Evolutionary conservation across 1,140 invertebrate species (phyloP).

Genomic region (Euwallacea similis): DNA sequence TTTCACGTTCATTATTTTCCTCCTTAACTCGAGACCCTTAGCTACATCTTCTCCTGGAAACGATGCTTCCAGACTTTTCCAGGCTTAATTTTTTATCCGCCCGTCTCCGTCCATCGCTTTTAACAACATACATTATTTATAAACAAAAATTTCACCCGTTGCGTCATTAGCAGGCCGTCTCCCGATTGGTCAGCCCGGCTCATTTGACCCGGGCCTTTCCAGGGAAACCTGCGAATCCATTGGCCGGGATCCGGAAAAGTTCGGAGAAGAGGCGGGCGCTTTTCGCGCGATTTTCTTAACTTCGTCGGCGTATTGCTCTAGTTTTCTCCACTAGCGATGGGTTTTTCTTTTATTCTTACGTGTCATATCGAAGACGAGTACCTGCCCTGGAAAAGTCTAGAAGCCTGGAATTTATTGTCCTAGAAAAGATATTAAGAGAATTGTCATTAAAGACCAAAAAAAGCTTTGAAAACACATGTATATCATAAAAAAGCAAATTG

Average conservation of each 20-base stretch:
- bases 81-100: constrained; percentile 37
- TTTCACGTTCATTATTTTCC: constrained; percentile 33
- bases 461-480: too few species aligned
- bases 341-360: constrained; percentile 29
- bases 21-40: constrained; percentile 33
- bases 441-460: background rate
- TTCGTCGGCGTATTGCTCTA: constrained; percentile 44
- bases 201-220: constrained; percentile 46
- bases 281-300: constrained; percentile 44
- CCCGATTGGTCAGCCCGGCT: constrained; percentile 44
- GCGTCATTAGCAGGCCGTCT: constrained; percentile 42
- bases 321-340: constrained; percentile 43
- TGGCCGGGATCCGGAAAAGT: constrained; percentile 40
- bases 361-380: constrained; percentile 16
- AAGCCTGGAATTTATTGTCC: constrained; percentile 19
- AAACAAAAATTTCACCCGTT: constrained; percentile 45
- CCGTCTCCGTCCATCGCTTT: constrained; percentile 39
- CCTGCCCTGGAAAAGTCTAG: constrained; percentile 21
- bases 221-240: constrained; percentile 38
- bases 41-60: constrained; percentile 26
- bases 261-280: constrained; percentile 43
- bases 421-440: background rate
- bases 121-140: constrained; percentile 50
- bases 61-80: constrained; percentile 33
- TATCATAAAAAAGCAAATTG: too few species aligned